These are phyloP conservation scores for Megathymus violae DNA, from an alignment of 1,140 invertebrate species.

Conservation along the genomic window DNA sequence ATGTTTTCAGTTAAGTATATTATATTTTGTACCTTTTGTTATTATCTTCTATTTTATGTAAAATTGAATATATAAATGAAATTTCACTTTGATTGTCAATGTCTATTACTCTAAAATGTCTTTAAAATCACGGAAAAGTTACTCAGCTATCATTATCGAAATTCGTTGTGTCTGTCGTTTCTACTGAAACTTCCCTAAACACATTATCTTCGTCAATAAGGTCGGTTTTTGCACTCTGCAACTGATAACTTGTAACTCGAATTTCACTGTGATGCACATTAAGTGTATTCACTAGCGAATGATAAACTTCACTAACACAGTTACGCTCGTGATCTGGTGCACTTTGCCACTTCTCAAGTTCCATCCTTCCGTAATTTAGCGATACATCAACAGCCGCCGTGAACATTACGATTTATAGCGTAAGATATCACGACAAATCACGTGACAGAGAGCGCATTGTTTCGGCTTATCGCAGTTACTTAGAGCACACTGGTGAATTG, in stretches of 20 bases:
- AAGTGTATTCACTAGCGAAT: neutral
- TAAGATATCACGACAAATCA: conserved; percentile 70
- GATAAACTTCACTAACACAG: neutral
- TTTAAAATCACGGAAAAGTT: too few species aligned
- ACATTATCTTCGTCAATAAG: neutral
- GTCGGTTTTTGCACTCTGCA: neutral
- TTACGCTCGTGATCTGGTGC: conserved; percentile 13
- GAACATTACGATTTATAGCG: conserved; percentile 61
- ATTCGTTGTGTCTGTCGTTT: too few species aligned
- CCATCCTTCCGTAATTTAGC: conserved; percentile 24
- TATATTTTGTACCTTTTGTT: too few species aligned
- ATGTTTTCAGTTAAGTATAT: too few species aligned
- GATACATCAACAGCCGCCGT: conserved; percentile 37
- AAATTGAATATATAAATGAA: too few species aligned
- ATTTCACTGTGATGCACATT: neutral
- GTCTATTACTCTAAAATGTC: too few species aligned
- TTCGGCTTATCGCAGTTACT: conserved; percentile 52
- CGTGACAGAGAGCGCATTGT: conserved; percentile 58
- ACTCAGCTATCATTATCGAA: too few species aligned
- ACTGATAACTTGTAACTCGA: neutral
- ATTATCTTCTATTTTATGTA: too few species aligned
- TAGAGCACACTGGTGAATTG: conserved; percentile 30
- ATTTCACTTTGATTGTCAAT: too few species aligned
- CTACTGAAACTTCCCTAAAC: too few species aligned
- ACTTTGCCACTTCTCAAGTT: conserved; percentile 21